These are phyloP conservation scores for Telmatherina bonti DNA, from an alignment of 2,797 vertebrate species.

Conservation along the genomic window DNA sequence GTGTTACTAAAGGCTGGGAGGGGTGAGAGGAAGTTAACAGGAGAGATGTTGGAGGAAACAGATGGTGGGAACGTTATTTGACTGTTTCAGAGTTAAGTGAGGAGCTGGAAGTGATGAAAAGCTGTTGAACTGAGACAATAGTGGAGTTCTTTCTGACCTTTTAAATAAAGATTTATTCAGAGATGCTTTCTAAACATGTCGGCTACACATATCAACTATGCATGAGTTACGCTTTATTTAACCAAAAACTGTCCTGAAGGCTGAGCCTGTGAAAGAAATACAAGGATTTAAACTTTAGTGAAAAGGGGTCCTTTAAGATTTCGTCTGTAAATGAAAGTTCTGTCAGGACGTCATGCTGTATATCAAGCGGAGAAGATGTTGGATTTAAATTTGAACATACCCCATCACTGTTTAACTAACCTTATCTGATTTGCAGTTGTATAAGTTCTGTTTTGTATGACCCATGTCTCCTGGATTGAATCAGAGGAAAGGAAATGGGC, in stretches of 20 bases:
- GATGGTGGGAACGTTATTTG: constrained; percentile 56
- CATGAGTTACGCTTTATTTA: constrained; percentile 11
- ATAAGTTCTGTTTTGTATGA: constrained; percentile 10
- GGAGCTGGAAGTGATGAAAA: constrained; percentile 35
- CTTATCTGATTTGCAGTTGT: constrained; percentile 12
- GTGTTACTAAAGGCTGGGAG: constrained; percentile 6
- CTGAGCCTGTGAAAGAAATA: constrained; percentile 22
- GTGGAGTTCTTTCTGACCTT: constrained; percentile 56
- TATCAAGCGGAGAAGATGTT: constrained; percentile 18
- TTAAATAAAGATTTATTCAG: constrained; percentile 46
- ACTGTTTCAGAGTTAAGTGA: constrained; percentile 38
- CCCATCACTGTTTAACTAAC: neutral
- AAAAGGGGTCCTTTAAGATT: constrained; percentile 31
- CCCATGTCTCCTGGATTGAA: neutral
- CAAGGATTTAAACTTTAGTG: constrained; percentile 48
- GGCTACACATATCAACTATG: neutral
- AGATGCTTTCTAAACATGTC: constrained; percentile 22
- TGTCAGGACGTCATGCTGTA: constrained; percentile 27
- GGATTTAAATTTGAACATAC: constrained; percentile 28
- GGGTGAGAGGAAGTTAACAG: constrained; percentile 19
- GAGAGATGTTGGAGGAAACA: constrained; percentile 36
- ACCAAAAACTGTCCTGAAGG: constrained; percentile 8
- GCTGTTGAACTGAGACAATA: constrained; percentile 38
- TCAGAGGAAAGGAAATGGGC: neutral
- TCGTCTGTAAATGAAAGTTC: constrained; percentile 38